Conservation (phyloP, 2,888 invertebrate genomes). For the Trypoxylon attenuatum region DNA sequence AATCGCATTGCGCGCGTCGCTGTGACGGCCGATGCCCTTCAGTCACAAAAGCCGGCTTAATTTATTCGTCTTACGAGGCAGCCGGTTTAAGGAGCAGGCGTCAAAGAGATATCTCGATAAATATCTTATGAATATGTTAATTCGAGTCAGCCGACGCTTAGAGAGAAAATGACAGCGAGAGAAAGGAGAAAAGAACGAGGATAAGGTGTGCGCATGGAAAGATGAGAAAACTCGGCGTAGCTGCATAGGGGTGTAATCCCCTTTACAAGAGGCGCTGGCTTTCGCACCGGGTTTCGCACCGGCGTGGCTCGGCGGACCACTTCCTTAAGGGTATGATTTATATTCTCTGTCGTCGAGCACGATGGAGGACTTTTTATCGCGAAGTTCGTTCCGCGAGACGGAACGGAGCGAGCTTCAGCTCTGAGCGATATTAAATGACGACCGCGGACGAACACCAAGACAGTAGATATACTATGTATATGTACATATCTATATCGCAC, state of each 20-base stretch:
- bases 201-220: conserved; percentile 23
- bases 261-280: conserved; percentile 50
- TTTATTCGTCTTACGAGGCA: conserved; percentile 45
- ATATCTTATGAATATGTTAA: conserved; percentile 59
- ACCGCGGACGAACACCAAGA: too few species aligned
- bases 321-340: conserved; percentile 54
- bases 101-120: conserved; percentile 54
- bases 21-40: background rate
- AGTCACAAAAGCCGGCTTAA: conserved; percentile 16
- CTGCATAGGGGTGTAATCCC: conserved; percentile 48
- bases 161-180: too few species aligned
- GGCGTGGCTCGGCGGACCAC: conserved; percentile 21
- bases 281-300: too few species aligned
- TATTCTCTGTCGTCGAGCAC: conserved; percentile 37
- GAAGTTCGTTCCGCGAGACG: conserved; percentile 19
- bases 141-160: too few species aligned
- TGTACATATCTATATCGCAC: too few species aligned
- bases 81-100: conserved; percentile 46
- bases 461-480: too few species aligned
- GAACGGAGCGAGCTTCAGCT: conserved; percentile 21
- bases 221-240: conserved; percentile 54
- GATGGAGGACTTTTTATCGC: conserved; percentile 34
- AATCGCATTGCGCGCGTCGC: background rate
- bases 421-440: too few species aligned
- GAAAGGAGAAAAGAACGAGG: background rate